Conservation (phyloP, 1,140 invertebrate species). For the Diprion similis region DNA sequence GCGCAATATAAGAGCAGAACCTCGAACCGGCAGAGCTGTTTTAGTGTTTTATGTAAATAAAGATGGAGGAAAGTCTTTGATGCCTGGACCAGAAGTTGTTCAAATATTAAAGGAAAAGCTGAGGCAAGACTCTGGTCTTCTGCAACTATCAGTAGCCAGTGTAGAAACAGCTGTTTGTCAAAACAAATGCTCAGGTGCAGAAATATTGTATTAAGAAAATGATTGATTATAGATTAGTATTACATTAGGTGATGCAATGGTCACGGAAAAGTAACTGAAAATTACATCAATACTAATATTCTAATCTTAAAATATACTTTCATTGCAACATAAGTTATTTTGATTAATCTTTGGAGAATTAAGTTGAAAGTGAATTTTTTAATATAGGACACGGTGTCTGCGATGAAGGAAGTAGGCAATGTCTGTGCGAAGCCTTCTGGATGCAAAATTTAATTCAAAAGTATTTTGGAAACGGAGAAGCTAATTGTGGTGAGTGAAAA, state of each 20-base stretch:
- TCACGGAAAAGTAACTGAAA: slow-evolving; percentile 17
- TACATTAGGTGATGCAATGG: not conserved
- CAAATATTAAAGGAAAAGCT: slow-evolving; percentile 71
- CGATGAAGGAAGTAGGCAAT: slow-evolving; percentile 82
- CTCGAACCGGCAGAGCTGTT: slow-evolving; percentile 64
- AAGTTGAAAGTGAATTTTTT: slow-evolving; percentile 29
- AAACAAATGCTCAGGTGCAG: slow-evolving; percentile 86
- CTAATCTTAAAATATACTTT: not conserved
- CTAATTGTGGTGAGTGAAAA: slow-evolving; percentile 77
- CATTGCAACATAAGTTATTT: slow-evolving; percentile 14
- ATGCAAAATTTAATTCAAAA: slow-evolving; percentile 81
- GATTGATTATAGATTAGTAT: too few relatives aligned
- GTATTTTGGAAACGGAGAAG: slow-evolving; percentile 70
- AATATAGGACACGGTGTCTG: slow-evolving; percentile 81
- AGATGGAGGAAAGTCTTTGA: slow-evolving; percentile 56
- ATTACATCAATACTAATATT: not conserved
- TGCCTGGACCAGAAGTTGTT: slow-evolving; percentile 68
- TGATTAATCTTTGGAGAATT: slow-evolving; percentile 9
- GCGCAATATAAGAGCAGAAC: slow-evolving; percentile 68
- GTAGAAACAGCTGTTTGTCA: slow-evolving; percentile 88
- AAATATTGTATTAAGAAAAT: not conserved
- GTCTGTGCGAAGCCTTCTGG: slow-evolving; percentile 95
- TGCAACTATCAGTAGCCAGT: slow-evolving; percentile 76
- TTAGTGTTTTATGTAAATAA: slow-evolving; percentile 69
- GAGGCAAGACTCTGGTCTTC: slow-evolving; percentile 72